Percentiles rank a stretch among this genome's conserved stretches.
These are phyloP conservation scores for Nowickia ferox DNA, from an alignment of 2,888 invertebrate species.

Conservation along the genomic window DNA sequence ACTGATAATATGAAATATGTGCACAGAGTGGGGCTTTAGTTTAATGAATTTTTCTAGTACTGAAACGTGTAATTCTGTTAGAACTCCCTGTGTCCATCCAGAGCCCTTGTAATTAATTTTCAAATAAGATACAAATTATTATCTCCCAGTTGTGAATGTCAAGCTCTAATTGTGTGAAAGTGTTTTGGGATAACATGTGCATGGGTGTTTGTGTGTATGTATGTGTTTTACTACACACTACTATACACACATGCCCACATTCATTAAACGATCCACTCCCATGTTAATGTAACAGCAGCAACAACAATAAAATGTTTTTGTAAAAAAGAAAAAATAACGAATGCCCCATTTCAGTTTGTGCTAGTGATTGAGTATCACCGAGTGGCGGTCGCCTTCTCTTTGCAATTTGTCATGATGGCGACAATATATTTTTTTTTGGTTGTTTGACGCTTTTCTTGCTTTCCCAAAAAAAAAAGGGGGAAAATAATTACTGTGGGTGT, in stretches of 20 bases:
- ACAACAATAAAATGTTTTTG: conserved; percentile 2
- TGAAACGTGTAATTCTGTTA: conserved; percentile 1
- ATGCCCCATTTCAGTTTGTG: conserved; percentile 8
- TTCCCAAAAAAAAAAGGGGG: conserved; percentile 42
- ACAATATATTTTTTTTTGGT: conserved; percentile 52
- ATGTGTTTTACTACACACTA: neutral
- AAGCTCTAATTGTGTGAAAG: conserved; percentile 52
- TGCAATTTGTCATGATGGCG: conserved; percentile 69
- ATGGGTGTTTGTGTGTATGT: neutral
- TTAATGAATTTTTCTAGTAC: conserved; percentile 16
- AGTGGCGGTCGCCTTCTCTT: conserved; percentile 54
- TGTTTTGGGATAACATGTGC: conserved; percentile 33
- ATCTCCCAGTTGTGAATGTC: conserved; percentile 64
- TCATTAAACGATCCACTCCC: neutral
- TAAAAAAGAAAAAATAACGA: neutral
- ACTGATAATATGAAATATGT: neutral
- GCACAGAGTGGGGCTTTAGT: neutral
- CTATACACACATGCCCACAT: neutral
- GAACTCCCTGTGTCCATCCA: conserved; percentile 23
- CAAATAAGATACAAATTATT: conserved; percentile 37
- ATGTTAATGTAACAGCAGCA: conserved; percentile 15
- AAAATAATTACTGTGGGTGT: conserved; percentile 70
- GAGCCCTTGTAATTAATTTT: conserved; percentile 47
- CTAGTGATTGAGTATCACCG: conserved; percentile 47
- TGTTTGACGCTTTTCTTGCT: conserved; percentile 10